Percentiles rank a stretch among this genome's conserved stretches.
Evolutionary conservation across 2,113 vertebrate genomes (phyloP).

Genomic region (Burhinus oedicnemus): DNA sequence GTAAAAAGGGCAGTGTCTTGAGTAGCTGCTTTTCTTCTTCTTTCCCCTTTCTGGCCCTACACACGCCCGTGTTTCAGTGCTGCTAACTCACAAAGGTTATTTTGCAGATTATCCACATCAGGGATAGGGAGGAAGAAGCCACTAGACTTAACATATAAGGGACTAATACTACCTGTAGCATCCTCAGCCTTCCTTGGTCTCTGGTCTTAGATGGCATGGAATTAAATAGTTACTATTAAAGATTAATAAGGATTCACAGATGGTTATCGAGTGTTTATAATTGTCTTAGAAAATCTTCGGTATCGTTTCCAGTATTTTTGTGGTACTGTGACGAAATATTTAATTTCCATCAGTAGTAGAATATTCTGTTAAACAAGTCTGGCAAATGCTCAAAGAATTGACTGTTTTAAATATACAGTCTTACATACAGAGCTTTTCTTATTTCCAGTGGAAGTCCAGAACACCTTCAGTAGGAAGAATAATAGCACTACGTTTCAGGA

Average conservation of each 20-base stretch:
- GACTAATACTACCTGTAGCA: not conserved
- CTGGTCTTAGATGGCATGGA: not conserved
- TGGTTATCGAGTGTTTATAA: not conserved
- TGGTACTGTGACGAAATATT: not conserved
- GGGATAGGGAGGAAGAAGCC: not conserved
- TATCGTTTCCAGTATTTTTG: not conserved
- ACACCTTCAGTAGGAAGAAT: not conserved
- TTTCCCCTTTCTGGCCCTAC: rapidly evolving
- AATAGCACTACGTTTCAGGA: not conserved
- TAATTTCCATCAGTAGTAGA: not conserved
- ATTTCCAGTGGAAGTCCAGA: not conserved
- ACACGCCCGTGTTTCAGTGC: not conserved
- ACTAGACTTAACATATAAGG: not conserved
- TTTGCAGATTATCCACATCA: not conserved
- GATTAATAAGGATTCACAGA: not conserved
- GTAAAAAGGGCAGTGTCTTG: too few species aligned
- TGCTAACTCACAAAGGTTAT: not conserved
- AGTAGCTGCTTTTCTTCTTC: not conserved
- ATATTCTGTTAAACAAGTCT: not conserved
- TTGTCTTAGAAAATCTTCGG: not conserved
- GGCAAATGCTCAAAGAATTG: not conserved
- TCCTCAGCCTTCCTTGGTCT: not conserved
- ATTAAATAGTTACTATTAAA: not conserved
- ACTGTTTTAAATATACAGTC: not conserved
- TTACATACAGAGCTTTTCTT: not conserved